These are phyloP conservation scores for Microtus pennsylvanicus DNA, from an alignment of 2,113 vertebrate genomes.

Conservation along the genomic window DNA sequence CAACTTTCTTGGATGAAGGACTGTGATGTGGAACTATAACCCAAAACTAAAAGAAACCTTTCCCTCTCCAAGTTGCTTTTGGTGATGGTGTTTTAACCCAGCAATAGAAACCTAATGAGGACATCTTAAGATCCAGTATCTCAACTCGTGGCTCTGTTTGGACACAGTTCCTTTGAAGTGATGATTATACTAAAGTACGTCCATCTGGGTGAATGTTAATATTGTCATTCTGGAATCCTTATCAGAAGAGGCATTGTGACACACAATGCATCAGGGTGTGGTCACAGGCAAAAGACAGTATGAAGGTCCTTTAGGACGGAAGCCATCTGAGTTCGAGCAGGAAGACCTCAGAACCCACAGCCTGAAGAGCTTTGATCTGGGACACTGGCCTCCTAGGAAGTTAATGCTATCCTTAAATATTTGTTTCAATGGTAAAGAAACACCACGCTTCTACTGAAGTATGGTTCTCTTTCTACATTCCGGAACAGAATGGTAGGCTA, in stretches of 20 bases:
- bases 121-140: not conserved
- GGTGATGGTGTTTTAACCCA: not conserved
- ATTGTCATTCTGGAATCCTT: not conserved
- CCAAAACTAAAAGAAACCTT: not conserved
- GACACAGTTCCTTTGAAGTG: not conserved
- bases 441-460: not conserved
- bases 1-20: not conserved
- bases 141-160: not conserved
- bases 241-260: not conserved
- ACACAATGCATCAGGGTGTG: not conserved
- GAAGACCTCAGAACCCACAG: not conserved
- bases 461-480: constrained; percentile 7
- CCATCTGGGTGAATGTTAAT: not conserved
- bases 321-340: not conserved
- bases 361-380: not conserved
- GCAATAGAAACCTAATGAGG: not conserved
- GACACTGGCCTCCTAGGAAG: not conserved
- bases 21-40: not conserved
- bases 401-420: not conserved
- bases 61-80: not conserved
- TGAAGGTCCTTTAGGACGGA: not conserved
- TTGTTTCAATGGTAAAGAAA: constrained; percentile 12
- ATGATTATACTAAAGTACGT: not conserved
- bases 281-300: not conserved
- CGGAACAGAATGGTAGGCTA: not conserved